These are phyloP conservation scores for Antheraea yamamai DNA, from an alignment of 2,888 invertebrate genomes.

Conservation along the genomic window DNA sequence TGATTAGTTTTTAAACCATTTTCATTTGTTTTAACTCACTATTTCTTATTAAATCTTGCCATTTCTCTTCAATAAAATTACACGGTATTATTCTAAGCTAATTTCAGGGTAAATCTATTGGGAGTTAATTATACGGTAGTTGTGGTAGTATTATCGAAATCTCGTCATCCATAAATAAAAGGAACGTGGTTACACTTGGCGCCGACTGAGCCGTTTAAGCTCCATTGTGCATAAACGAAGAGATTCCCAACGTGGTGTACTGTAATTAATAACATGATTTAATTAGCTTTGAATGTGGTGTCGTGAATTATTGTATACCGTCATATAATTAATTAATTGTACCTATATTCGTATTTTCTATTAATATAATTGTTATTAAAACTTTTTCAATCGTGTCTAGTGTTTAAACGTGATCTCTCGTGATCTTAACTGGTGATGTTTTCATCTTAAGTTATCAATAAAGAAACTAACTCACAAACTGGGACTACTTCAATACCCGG, in stretches of 20 bases:
- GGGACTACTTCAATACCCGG: background rate
- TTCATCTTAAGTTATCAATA: background rate
- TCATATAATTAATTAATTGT: background rate
- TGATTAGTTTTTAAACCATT: background rate
- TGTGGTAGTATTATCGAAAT: slow-evolving; percentile 56
- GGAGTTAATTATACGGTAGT: slow-evolving; percentile 4
- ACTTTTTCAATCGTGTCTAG: background rate
- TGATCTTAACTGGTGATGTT: background rate
- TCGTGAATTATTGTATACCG: background rate
- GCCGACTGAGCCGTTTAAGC: slow-evolving; percentile 62
- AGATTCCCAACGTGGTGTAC: slow-evolving; percentile 41
- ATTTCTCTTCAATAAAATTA: background rate
- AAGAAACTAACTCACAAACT: background rate
- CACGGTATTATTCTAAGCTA: background rate
- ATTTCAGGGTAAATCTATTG: background rate
- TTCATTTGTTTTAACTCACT: background rate
- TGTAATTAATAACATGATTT: slow-evolving; percentile 24
- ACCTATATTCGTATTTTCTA: background rate
- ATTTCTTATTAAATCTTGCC: background rate
- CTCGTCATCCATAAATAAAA: slow-evolving; percentile 72
- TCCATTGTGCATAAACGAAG: slow-evolving; percentile 67
- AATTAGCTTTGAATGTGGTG: slow-evolving; percentile 18
- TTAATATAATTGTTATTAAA: background rate
- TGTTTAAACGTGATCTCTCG: background rate
- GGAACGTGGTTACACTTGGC: slow-evolving; percentile 52